Evolutionary conservation across 2,113 vertebrate genomes (phyloP).

Genomic region (Nicator chloris): DNA sequence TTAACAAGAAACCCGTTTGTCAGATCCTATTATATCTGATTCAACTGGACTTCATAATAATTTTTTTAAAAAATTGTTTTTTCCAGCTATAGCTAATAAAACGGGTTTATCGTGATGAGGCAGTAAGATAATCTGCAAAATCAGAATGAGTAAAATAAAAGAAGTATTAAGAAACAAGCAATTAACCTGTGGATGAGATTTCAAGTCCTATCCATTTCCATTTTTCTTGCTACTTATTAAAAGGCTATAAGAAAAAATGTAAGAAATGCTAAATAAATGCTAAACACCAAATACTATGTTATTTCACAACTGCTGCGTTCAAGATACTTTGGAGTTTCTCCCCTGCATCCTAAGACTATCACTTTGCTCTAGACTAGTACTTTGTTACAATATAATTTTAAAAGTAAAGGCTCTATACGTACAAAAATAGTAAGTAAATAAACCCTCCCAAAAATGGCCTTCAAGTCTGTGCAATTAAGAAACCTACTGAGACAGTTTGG

Average conservation of each 20-base stretch:
- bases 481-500: constrained; percentile 69
- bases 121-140: neutral
- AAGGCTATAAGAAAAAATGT: neutral
- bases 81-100: neutral
- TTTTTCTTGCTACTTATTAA: neutral
- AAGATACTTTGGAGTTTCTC: neutral
- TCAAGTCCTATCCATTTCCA: neutral
- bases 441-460: neutral
- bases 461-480: neutral
- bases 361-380: neutral
- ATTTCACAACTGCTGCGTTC: neutral
- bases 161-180: neutral
- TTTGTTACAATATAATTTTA: neutral
- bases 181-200: neutral
- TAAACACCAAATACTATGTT: neutral
- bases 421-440: neutral
- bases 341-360: neutral
- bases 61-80: neutral
- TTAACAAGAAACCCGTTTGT: neutral
- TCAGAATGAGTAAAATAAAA: neutral
- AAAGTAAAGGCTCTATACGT: neutral
- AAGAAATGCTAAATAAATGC: neutral
- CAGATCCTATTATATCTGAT: neutral
- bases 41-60: neutral
- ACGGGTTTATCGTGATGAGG: neutral